Evolutionary conservation across 2,113 vertebrate species (phyloP).

Genomic region (Xerus inauris): DNA sequence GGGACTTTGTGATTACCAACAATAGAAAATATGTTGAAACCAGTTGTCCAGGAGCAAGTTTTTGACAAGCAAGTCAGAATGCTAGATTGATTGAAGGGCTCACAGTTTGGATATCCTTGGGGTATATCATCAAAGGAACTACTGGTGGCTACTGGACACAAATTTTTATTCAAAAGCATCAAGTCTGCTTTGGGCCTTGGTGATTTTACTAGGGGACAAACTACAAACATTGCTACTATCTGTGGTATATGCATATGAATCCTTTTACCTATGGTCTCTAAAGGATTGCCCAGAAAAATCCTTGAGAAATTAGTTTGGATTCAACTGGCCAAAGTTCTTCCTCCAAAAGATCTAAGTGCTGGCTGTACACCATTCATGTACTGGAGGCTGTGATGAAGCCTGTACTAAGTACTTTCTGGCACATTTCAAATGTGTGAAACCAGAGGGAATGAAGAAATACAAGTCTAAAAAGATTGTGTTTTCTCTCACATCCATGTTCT

Average conservation of each 20-base stretch:
- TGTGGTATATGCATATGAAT: not conserved
- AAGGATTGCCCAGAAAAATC: not conserved
- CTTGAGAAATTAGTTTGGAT: slow-evolving; percentile 2
- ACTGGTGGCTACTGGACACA: not conserved
- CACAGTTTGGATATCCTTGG: not conserved
- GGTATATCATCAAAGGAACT: not conserved
- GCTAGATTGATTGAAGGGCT: not conserved
- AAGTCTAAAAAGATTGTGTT: not conserved
- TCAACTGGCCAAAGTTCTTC: not conserved
- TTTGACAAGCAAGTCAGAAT: not conserved
- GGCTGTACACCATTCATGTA: not conserved
- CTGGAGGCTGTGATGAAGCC: not conserved
- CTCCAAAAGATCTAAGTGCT: not conserved
- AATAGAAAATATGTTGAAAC: not conserved
- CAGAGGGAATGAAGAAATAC: not conserved
- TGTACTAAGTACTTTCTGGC: not conserved
- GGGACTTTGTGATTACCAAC: not conserved
- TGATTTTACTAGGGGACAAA: not conserved
- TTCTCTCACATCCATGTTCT: not conserved
- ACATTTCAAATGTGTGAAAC: not conserved
- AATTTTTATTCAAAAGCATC: not conserved
- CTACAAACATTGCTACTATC: not conserved
- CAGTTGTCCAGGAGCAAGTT: not conserved
- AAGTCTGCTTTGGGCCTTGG: not conserved
- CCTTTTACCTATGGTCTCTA: not conserved